Evolutionary conservation across 2,888 invertebrate genomes (phyloP), one percentile per base, ranked within the genome.

Genomic region (Drosophila eohydei): DNA sequence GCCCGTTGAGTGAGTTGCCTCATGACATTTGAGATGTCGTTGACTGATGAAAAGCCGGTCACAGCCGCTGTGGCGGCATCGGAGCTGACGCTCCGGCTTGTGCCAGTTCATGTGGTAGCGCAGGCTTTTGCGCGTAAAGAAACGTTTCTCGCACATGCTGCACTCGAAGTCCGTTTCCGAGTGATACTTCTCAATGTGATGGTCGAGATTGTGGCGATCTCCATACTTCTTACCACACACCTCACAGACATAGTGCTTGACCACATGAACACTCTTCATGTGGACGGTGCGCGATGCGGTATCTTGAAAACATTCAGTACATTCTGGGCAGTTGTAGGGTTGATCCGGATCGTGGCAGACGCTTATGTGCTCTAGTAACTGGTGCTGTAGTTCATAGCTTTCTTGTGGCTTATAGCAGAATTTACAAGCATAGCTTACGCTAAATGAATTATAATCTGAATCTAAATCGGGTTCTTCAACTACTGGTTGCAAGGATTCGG

Each of bases 41-140:
- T 90, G 89, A 75, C 87, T 91, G 46, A 91, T 91, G 51, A 91
- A 91, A 16, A 91, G 63, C n/a, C 91, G 78, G 59, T 91, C 92
- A 59, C 91, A 91, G 40, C 91, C 91, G 30, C 67, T 89, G 59
- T 90, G 84, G 4, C 78, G 76, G 21, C 91, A 91, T 48, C 90
- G 85, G 9, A 91, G 66, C 64, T 91, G 91, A 4, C 86, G 81
- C 28, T 90, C 84, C 21, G 91, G 91, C 59, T 88, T 89, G 54
- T 91, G 91, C 91, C 91, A 91, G 56, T 90, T 91, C 86, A 88
- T 91, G 63, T 91, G 91, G 56, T 91, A 91, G 43, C 88, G 91
- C 4, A 92, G 74, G 46, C 92, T 92, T 61, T 92, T 91, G 8
- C 89, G 83, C 4, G 92, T 89, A 36, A 90, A 89, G 68, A 91